Conservation (phyloP, 2,113 vertebrate species). For the Notothenia coriiceps region DNA sequence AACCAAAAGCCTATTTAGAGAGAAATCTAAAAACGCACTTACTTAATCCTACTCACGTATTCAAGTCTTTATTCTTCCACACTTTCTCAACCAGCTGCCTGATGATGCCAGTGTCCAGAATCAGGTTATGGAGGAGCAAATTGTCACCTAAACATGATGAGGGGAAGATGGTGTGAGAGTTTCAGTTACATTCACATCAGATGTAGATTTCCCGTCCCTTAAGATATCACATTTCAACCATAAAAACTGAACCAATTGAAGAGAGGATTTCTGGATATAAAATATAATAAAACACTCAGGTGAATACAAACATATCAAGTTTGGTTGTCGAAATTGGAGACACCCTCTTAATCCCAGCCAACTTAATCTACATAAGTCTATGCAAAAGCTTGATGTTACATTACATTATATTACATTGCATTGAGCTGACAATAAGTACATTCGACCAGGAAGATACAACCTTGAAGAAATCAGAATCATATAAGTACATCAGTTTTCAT, state of each 20-base stretch:
- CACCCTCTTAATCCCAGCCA: too few relatives aligned
- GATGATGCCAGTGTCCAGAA: slow-evolving; percentile 97
- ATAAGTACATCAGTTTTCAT: too few relatives aligned
- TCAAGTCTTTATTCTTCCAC: slow-evolving; percentile 96
- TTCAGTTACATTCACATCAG: not conserved
- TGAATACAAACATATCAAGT: too few relatives aligned
- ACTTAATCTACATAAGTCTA: not conserved
- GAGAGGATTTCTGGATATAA: too few relatives aligned
- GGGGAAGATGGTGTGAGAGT: not conserved
- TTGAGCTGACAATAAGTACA: too few relatives aligned
- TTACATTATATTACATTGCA: too few relatives aligned
- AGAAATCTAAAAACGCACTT: not conserved
- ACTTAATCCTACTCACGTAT: slow-evolving; percentile 86
- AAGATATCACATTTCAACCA: not conserved
- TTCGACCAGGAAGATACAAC: too few relatives aligned
- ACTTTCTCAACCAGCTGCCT: slow-evolving; percentile 94
- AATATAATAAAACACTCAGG: too few relatives aligned
- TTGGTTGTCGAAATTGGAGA: too few relatives aligned
- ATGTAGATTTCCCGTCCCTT: not conserved
- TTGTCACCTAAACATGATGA: slow-evolving; percentile 87
- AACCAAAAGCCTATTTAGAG: not conserved
- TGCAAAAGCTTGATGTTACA: not conserved
- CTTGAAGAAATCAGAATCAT: too few relatives aligned
- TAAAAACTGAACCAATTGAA: too few relatives aligned
- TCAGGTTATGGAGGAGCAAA: slow-evolving; percentile 96